Base-by-base conservation (phyloP, 2,888 invertebrate species). In the Glaucopsyche alexis region DNA sequence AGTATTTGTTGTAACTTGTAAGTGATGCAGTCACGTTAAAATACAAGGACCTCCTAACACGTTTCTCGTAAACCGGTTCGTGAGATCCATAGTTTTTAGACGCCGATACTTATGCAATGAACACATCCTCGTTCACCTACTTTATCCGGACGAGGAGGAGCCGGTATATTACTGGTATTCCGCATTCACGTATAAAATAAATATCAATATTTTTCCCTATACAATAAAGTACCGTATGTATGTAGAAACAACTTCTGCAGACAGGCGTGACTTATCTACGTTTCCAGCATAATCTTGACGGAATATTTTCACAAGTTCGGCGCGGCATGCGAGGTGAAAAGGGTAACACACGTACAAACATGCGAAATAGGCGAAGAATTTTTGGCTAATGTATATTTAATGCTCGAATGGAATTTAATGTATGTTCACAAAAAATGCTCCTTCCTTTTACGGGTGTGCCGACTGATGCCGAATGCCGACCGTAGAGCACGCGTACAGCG, bases 1-100 rank as follows among this genome's bases (percentile, higher is more conserved):
- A 64, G 40, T 42, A 66, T 16, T 60, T 19, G 38, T 50, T 72
- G 19, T 50, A 49, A 45, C n/a, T 75, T 60, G 50, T 72, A 67
- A 70, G 67, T 60, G 66, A 42, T 72, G 55, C 71, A 77, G 75
- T 78, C 79, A 77, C 78, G 79, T 81, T 81, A 80, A 80, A 83
- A 81, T 80, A 81, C 81, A 85, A 88, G 85, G 89, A 89, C 90
- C 90, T 88, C 89, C 90, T 90, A 90, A 91, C 91, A 90, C 87
- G 91, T 90, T 91, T 89, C 86, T 84, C 83, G 77, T 79, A 87
- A 92, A 93, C 92, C 92, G 92, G 92, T 92, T 89, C 85, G 13
- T 11, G 11, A 42, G 65, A 85, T 85, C 85, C 83, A 85, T 84
- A 85, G 79, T 83, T 83, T 82, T 84, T 81, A 81, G 81, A 80